Base-by-base conservation (phyloP, 2,888 invertebrate genomes). In the Bimastos eiseni region DNA sequence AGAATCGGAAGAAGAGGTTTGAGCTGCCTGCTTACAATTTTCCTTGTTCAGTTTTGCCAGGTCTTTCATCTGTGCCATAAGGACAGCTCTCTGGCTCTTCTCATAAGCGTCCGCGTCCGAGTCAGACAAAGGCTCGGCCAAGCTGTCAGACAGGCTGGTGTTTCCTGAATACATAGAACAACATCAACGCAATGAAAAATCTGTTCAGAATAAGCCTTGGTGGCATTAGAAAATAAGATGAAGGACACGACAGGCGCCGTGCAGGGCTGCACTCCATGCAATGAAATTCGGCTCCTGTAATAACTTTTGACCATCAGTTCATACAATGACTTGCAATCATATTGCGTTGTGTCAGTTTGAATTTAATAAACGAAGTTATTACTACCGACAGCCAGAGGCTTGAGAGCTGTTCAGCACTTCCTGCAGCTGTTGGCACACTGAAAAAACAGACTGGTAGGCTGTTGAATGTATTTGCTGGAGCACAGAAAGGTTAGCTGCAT, bases 41-140 rank as follows among this genome's bases (percentile, higher is more conserved):
- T 86, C 86, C 86, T 37, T 86, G 36, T 37, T 86, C 34, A 86
- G 86, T 34, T 86, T 33, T 33, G 34, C 86, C 24, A 86, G 86
- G 30, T 86, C 86, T 36, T 8, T 34, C 24, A n/a, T 19, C 86
- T 86, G 86, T 34, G 34, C 86, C 86, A 6, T 36, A 34, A 86
- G 11, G 24, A 86, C 24, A 37, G 86, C 86, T 36, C 24, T 34
- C 8, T 86, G 86, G 36, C 37, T 33, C n/a, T 24, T 86, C 86
- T 86, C 86, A 24, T 36, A 24, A 21, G 34, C 86, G 15, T 86
- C 86, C 1, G 34, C 86, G 11, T 86, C 86, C n/a, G 86, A 86
- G 19, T 86, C 86, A 24, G 86, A 86, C 34, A 86, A 37, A 21
- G 86, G 86, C 24, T 37, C 36, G 34, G n/a, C 86, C 34, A 86